Evolutionary conservation across 2,113 vertebrate species (phyloP).

Genomic region (Capreolus pygargus): DNA sequence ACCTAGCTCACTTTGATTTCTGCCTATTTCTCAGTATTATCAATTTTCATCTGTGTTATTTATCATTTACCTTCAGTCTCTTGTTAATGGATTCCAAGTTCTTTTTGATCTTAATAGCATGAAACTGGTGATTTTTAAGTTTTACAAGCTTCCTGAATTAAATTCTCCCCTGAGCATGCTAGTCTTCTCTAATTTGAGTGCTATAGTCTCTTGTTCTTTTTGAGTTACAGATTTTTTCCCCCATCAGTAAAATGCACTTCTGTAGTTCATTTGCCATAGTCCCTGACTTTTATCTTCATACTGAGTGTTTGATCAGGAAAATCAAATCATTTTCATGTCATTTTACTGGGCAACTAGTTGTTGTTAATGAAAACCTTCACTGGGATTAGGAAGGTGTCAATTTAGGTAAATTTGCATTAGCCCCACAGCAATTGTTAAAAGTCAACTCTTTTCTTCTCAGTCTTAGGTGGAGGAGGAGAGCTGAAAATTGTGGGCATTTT

Average conservation of each 20-base stretch:
- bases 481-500: neutral
- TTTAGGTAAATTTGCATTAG: neutral
- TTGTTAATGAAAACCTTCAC: neutral
- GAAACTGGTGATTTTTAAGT: neutral
- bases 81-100: neutral
- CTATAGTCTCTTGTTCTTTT: neutral
- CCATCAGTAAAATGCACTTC: neutral
- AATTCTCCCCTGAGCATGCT: neutral
- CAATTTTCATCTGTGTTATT: neutral
- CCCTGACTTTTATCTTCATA: neutral
- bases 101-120: neutral
- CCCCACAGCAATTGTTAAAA: accelerated
- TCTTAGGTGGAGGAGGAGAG: accelerated
- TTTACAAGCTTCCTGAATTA: neutral
- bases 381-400: neutral
- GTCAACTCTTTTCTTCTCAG: neutral
- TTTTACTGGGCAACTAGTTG: neutral
- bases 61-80: neutral
- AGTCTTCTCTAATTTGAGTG: neutral
- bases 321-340: neutral
- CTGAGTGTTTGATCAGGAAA: neutral
- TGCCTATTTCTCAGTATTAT: neutral
- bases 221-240: neutral
- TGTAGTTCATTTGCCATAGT: neutral
- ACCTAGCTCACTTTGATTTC: neutral